Evolutionary conservation across 2,113 vertebrate species (phyloP), one percentile per base, ranked within the genome.

Genomic region (Myrmecobius fasciatus): DNA sequence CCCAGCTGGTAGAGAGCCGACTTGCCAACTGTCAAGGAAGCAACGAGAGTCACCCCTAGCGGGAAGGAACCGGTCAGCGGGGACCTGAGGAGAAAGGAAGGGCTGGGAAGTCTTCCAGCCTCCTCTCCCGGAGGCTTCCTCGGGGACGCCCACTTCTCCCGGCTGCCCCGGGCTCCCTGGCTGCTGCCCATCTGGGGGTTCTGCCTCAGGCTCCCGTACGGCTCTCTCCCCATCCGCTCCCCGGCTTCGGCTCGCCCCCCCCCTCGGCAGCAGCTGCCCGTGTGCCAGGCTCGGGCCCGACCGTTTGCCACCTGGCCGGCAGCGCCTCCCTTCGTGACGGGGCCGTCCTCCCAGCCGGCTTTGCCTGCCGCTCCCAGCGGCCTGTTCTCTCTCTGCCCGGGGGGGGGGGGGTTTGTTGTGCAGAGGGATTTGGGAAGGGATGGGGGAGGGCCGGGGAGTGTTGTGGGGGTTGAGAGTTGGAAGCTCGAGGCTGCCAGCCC

Each of bases 1-100:
- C 51, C 52, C n/a, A 94, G 88, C 92, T 96, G 89, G 91, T 54
- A 31, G 54, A 93, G 92, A 95, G 67, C 12, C 91, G 91, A 51
- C 9, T 95, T 89, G 91, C 25, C 95, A 51, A 92, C 51, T n/a
- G 56, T 0, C 6, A 95, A 56, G 91, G 92, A 90, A 92, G 91
- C 54, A 90, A 92, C 91, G 75, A 92, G 67, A 97, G 5, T 46
- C 11, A 53, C 25, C 24, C 2, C 60, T 22, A 88, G 5, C 8
- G 91, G 43, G n/a, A 91, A 92, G 22, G n/a, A 48, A 60, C 90
- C 2, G 0, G 52, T 52, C 89, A 95, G 25, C 56, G 20, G 89
- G 22, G 89, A 96, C 67, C 67, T 20, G 53, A 54, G 53, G 53
- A 54, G 24, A 24, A 94, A 53, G 25, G 53, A 94, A 53, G 36